Evolutionary conservation across 2,888 invertebrate genomes (phyloP).

Genomic region (Osmoderma eremita): DNA sequence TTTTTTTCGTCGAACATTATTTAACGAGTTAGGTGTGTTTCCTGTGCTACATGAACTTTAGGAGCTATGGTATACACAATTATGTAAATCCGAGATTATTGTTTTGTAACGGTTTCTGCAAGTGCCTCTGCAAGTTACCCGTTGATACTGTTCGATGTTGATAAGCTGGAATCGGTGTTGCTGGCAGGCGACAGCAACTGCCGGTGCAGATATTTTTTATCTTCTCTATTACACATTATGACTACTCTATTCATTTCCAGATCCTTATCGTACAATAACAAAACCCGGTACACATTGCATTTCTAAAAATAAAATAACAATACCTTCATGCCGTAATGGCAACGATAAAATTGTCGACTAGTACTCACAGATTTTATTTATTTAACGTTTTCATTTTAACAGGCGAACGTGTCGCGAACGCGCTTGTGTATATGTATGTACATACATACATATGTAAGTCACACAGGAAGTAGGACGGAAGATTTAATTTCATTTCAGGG

Average conservation of each 20-base stretch:
- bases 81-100: conserved; percentile 15
- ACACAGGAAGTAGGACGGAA: conserved; percentile 27
- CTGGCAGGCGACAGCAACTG: conserved; percentile 44
- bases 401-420: conserved; percentile 20
- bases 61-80: background rate
- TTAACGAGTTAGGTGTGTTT: no score
- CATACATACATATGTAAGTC: no score
- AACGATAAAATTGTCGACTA: conserved; percentile 16
- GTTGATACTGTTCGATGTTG: conserved; percentile 33
- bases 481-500: conserved; percentile 30
- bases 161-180: conserved; percentile 35
- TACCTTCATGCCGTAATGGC: background rate
- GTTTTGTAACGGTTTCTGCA: conserved; percentile 10
- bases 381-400: conserved; percentile 30
- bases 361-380: conserved; percentile 22
- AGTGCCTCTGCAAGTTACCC: conserved; percentile 31
- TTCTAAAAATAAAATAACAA: conserved; percentile 39
- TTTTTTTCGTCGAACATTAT: no score
- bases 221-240: conserved; percentile 50
- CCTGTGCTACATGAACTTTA: no score
- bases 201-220: conserved; percentile 49
- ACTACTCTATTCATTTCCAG: conserved; percentile 49
- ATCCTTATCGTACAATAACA: conserved; percentile 42
- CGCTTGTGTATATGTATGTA: no score
- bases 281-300: conserved; percentile 36